Percentiles rank a stretch among this genome's conserved stretches.
Evolutionary conservation across 2,888 invertebrate species (phyloP).

Genomic region (Eledona agricola): DNA sequence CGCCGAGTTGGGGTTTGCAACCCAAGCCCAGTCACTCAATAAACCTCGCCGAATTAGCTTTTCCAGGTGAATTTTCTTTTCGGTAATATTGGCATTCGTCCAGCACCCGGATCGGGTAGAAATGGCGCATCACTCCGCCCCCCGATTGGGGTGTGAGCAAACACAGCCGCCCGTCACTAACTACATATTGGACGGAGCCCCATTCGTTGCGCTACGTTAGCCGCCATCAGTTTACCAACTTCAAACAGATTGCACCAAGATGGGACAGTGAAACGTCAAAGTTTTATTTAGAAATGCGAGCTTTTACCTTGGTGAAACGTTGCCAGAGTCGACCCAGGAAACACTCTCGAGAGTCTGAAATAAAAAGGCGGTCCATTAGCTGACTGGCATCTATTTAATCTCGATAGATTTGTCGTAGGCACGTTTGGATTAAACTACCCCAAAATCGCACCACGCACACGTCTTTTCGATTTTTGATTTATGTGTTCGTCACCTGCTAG

Average conservation of each 20-base stretch:
- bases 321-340: conserved; percentile 81
- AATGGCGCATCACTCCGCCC: conserved; percentile 53
- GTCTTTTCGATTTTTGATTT: conserved; percentile 31
- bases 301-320: conserved; percentile 77
- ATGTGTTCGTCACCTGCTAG: conserved; percentile 64
- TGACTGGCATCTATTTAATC: conserved; percentile 42
- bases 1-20: no score
- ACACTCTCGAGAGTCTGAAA: conserved; percentile 82
- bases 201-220: conserved; percentile 56
- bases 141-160: conserved; percentile 49
- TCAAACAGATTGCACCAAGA: conserved; percentile 15
- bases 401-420: conserved; percentile 42
- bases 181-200: conserved; percentile 56
- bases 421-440: conserved; percentile 45
- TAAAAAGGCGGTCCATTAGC: conserved; percentile 51
- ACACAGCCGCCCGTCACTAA: conserved; percentile 52
- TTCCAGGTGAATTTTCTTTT: conserved; percentile 28
- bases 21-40: no score
- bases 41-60: conserved; percentile 21
- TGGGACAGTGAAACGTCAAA: background rate
- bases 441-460: conserved; percentile 11
- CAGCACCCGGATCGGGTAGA: conserved; percentile 38
- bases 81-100: conserved; percentile 42
- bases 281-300: background rate
- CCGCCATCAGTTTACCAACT: conserved; percentile 32